These are phyloP conservation scores for Drosophila bipectinata DNA, from an alignment of 1,140 invertebrate species.

Conservation along the genomic window DNA sequence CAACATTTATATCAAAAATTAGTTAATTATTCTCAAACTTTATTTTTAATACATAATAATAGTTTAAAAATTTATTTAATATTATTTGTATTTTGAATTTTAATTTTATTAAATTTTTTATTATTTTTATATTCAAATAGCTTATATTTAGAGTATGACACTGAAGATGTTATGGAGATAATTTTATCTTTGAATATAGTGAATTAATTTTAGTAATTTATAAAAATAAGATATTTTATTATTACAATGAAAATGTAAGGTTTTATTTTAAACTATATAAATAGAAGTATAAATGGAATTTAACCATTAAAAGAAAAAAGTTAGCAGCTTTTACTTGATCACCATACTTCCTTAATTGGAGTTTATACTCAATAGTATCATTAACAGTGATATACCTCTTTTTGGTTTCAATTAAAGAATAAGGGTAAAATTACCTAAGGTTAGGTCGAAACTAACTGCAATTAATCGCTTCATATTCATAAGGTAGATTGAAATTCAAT, in stretches of 20 bases:
- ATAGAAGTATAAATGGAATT: conserved; percentile 85
- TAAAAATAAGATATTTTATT: conserved; percentile 83
- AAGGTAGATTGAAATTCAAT: conserved; percentile 46
- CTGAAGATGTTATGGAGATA: conserved; percentile 86
- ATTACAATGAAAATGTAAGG: conserved; percentile 87
- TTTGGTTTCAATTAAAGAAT: conserved; percentile 86
- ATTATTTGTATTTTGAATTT: conserved; percentile 84
- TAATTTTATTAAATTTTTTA: conserved; percentile 82
- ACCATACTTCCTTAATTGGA: conserved; percentile 84
- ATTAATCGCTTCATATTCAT: conserved; percentile 85
- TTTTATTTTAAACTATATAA: conserved; percentile 86
- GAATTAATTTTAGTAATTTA: conserved; percentile 80
- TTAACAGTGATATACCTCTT: conserved; percentile 84
- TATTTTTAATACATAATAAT: conserved; percentile 79
- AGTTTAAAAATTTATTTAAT: conserved; percentile 85
- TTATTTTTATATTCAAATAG: conserved; percentile 85
- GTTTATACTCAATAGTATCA: conserved; percentile 50
- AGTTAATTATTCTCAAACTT: conserved; percentile 53
- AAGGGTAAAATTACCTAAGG: conserved; percentile 84
- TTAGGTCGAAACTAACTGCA: conserved; percentile 87
- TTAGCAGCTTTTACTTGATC: conserved; percentile 84
- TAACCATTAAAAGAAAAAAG: conserved; percentile 85
- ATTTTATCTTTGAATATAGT: conserved; percentile 68
- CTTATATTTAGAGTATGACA: conserved; percentile 86
- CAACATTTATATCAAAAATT: conserved; percentile 77